Percentiles rank a stretch among this genome's conserved stretches.
phyloP scores from a whole-genome alignment of 2,888 invertebrate species.

The Yponomeuta plumbellus region DNA sequence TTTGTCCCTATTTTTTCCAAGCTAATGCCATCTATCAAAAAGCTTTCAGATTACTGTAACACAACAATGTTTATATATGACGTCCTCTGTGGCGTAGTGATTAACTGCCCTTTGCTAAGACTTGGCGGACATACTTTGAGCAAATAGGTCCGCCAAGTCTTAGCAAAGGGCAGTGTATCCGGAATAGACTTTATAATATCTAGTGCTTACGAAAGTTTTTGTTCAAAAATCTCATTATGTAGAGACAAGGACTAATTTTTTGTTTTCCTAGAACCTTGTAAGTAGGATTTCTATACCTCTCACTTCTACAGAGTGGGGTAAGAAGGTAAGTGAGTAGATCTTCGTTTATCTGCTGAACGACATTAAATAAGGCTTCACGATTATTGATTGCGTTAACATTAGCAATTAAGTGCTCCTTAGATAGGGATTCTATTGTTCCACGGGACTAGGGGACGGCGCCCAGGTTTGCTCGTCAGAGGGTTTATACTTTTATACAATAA shows the following conservation, averaged over 20 bases:
- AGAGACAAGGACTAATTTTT: not conserved
- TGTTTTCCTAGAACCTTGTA: not conserved
- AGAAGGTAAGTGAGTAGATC: not conserved
- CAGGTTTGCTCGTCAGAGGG: not conserved
- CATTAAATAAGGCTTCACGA: not conserved
- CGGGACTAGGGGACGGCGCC: not conserved
- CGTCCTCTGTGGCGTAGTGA: too few species aligned
- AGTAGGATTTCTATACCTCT: not conserved
- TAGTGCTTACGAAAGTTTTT: too few species aligned
- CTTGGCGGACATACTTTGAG: too few species aligned
- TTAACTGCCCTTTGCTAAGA: too few species aligned
- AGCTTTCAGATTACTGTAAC: too few species aligned
- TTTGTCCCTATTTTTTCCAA: too few species aligned
- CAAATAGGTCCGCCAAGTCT: too few species aligned
- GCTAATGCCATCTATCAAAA: too few species aligned
- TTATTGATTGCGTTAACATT: not conserved
- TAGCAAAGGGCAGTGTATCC: too few species aligned
- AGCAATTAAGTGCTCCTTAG: not conserved
- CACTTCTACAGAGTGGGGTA: not conserved
- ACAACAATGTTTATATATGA: too few species aligned
- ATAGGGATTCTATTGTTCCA: not conserved
- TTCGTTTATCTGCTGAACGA: not conserved
- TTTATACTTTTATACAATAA: too few species aligned
- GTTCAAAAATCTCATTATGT: not conserved
- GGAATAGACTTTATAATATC: too few species aligned